Evolutionary conservation across 2,888 invertebrate species (phyloP).

Genomic region (Germaria angustata): DNA sequence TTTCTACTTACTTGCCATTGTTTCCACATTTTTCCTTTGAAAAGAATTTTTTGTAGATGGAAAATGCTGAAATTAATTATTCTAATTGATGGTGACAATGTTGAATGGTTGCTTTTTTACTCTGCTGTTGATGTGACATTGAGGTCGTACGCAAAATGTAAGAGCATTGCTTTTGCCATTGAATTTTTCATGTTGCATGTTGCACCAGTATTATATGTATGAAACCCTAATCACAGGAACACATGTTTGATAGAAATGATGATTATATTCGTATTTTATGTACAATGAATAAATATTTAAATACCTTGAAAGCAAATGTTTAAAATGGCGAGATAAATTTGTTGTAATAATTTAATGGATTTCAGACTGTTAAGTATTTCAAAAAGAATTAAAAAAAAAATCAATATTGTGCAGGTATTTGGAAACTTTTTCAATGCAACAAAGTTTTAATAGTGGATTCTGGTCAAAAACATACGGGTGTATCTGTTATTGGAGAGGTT

Average conservation of each 20-base stretch:
- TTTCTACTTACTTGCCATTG: not conserved
- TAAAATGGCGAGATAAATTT: not conserved
- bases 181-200: not conserved
- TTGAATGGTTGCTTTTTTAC: not conserved
- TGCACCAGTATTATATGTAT: too few species aligned
- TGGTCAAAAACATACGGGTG: too few species aligned
- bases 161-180: not conserved
- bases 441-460: too few species aligned
- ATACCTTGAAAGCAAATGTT: not conserved
- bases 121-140: not conserved
- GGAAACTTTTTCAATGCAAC: too few species aligned
- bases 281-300: too few species aligned
- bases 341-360: too few species aligned
- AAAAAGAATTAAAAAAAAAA: too few species aligned
- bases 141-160: not conserved
- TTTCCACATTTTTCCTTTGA: not conserved
- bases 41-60: not conserved
- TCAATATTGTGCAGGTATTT: too few species aligned
- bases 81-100: conserved; percentile 71
- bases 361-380: too few species aligned
- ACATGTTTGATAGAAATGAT: not conserved
- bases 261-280: not conserved
- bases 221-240: too few species aligned
- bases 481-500: too few species aligned
- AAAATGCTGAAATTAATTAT: conserved; percentile 73